Conservation (phyloP, 2,797 vertebrate genomes). For the Ambastaia sidthimunki region DNA sequence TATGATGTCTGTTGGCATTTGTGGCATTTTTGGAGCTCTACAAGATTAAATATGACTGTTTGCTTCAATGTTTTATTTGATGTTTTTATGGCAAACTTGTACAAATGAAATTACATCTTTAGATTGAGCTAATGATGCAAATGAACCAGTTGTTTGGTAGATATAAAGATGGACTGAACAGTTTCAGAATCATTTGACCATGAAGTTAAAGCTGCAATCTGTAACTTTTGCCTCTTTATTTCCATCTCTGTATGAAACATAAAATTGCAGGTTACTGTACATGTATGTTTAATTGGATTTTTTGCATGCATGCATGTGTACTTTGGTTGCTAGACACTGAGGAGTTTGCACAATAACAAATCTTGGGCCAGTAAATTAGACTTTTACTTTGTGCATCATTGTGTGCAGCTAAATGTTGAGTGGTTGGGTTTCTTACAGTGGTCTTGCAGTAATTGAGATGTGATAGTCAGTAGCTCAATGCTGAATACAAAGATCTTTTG, state of each 20-base stretch:
- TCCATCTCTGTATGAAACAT: no score
- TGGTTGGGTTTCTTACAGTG: not conserved
- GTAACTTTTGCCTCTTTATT: no score
- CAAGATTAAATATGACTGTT: not conserved
- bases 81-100: not conserved
- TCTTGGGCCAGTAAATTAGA: not conserved
- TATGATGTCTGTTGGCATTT: not conserved
- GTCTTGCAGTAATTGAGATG: not conserved
- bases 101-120: not conserved
- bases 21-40: not conserved
- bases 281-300: no score
- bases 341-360: no score
- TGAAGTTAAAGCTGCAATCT: not conserved
- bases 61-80: not conserved
- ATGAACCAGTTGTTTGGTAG: no score
- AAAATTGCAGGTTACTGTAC: no score
- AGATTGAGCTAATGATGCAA: not conserved
- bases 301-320: conserved; percentile 43
- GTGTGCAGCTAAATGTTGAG: not conserved
- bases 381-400: not conserved
- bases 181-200: not conserved
- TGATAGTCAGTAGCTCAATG: not conserved
- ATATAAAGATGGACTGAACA: no score
- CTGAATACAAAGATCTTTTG: not conserved
- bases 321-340: not conserved